Evolutionary conservation across 2,113 vertebrate genomes (phyloP).

Genomic region (Stegostoma tigrinum): DNA sequence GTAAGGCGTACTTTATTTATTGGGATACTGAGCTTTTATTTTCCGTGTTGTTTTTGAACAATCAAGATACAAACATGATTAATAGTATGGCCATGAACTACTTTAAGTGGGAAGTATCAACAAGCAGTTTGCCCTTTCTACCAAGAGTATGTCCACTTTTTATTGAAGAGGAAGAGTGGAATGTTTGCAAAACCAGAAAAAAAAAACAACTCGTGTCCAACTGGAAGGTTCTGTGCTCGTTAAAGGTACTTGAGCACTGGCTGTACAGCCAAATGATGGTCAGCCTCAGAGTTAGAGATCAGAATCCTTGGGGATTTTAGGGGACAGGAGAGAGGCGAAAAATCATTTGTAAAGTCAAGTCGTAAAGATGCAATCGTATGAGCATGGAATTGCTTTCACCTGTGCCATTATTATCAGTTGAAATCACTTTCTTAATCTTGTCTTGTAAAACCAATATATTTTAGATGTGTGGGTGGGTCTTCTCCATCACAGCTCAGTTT

Average conservation of each 20-base stretch:
- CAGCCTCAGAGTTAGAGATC: neutral
- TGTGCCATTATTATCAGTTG: neutral
- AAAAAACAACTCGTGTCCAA: too few relatives aligned
- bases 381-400: neutral
- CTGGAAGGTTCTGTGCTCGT: neutral
- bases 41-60: neutral
- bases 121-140: neutral
- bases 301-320: neutral
- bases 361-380: neutral
- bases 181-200: neutral
- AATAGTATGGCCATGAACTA: neutral
- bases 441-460: neutral
- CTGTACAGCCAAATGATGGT: neutral
- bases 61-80: neutral
- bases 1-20: neutral
- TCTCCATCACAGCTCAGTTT: neutral
- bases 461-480: neutral
- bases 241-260: neutral
- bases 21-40: neutral
- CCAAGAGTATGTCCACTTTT: neutral
- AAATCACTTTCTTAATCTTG: conserved; percentile 17
- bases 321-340: neutral
- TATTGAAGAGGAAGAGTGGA: neutral
- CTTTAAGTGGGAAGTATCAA: neutral
- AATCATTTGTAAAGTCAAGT: neutral